A percentile compares a stretch with the other conserved stretches of the same genome.
Evolutionary conservation across 2,888 invertebrate species (phyloP).

Genomic region (Axea sp.): DNA sequence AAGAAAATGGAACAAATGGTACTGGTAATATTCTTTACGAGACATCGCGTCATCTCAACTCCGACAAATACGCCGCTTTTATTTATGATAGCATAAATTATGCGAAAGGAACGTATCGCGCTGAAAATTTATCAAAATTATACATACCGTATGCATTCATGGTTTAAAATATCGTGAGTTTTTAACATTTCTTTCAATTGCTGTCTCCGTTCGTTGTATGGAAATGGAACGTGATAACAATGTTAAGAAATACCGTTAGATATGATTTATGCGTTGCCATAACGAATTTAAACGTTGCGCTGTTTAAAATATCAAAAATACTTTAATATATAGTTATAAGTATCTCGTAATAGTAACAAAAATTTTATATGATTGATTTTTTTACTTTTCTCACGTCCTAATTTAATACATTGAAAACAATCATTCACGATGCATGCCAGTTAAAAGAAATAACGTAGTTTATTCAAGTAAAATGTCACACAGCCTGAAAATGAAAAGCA

Average conservation of each 20-base stretch:
- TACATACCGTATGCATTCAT: neutral
- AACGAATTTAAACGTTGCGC: slow-evolving; percentile 28
- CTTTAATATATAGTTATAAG: slow-evolving; percentile 21
- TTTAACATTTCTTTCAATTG: slow-evolving; percentile 2
- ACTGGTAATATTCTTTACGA: neutral
- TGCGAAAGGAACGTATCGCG: slow-evolving; percentile 11
- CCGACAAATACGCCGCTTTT: neutral
- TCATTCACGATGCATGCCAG: slow-evolving; percentile 25
- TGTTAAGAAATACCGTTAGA: neutral
- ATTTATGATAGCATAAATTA: neutral
- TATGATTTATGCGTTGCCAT: slow-evolving; percentile 11
- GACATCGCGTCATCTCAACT: neutral
- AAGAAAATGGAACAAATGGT: slow-evolving; percentile 48
- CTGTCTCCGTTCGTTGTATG: slow-evolving; percentile 4
- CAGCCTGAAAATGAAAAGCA: slow-evolving; percentile 84
- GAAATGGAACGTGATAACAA: slow-evolving; percentile 5
- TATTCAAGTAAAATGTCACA: slow-evolving; percentile 81
- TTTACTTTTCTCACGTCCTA: neutral
- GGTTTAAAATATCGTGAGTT: slow-evolving; percentile 14
- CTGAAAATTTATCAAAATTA: slow-evolving; percentile 15
- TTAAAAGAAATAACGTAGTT: slow-evolving; percentile 29
- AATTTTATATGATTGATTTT: slow-evolving; percentile 11
- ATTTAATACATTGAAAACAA: slow-evolving; percentile 13
- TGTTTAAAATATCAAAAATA: slow-evolving; percentile 47
- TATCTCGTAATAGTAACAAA: slow-evolving; percentile 10